Evolutionary conservation across 2,113 vertebrate species (phyloP).

Genomic region (Cyprinus carpio): DNA sequence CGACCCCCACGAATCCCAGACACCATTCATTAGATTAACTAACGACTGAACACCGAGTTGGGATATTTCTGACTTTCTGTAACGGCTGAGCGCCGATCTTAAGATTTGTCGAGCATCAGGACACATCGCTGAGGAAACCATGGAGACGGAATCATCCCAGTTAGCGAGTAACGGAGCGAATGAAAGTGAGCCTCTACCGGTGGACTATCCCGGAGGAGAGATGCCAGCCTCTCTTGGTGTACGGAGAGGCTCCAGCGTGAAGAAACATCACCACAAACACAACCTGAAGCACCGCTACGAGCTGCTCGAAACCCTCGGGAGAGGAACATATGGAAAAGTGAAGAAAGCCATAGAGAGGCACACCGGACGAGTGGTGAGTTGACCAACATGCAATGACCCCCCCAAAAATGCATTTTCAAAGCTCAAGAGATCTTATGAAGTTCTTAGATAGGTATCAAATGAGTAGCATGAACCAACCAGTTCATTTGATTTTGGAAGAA

Average conservation of each 20-base stretch:
- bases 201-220: constrained; percentile 47
- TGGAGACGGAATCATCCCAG: constrained; percentile 50
- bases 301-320: constrained; percentile 85
- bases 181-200: constrained; percentile 36
- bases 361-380: constrained; percentile 85
- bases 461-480: neutral
- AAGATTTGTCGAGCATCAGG: neutral
- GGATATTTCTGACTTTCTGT: neutral
- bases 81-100: neutral
- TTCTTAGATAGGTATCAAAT: neutral
- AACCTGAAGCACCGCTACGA: constrained; percentile 91
- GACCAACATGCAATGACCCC: neutral
- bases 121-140: constrained; percentile 24
- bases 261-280: constrained; percentile 88
- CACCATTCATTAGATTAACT: neutral
- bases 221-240: constrained; percentile 20
- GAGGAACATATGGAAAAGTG: constrained; percentile 89
- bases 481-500: neutral
- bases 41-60: neutral
- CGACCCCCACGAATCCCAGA: neutral
- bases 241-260: constrained; percentile 68
- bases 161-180: constrained; percentile 36
- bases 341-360: constrained; percentile 85
- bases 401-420: neutral
- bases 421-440: neutral